phyloP scores from a whole-genome alignment of 2,888 invertebrate species.

The Eupsilia transversa region DNA sequence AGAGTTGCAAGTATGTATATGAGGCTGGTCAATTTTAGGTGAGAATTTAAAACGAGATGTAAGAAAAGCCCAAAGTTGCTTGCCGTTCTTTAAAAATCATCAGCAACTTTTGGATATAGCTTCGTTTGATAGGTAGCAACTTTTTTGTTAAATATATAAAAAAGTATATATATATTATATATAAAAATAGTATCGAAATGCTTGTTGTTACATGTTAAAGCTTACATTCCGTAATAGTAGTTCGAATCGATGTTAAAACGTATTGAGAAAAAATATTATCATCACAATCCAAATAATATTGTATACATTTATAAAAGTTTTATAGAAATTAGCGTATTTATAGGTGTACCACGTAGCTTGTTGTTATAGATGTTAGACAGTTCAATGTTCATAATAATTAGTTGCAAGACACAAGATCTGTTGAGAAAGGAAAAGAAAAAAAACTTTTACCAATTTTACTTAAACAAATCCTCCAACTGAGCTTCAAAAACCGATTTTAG shows the following conservation, averaged over 20 bases:
- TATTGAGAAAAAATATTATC: slow-evolving; percentile 68
- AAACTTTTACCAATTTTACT: slow-evolving; percentile 54
- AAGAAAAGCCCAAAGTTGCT: slow-evolving; percentile 56
- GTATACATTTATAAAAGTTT: slow-evolving; percentile 88
- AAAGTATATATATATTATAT: slow-evolving; percentile 49
- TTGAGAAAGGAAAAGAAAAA: slow-evolving; percentile 58
- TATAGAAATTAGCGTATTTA: slow-evolving; percentile 78
- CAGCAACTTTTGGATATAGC: slow-evolving; percentile 53
- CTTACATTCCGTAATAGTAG: slow-evolving; percentile 80
- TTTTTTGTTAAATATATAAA: slow-evolving; percentile 60
- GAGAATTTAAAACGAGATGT: slow-evolving; percentile 65
- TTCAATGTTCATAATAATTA: slow-evolving; percentile 75
- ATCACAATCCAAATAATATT: slow-evolving; percentile 77
- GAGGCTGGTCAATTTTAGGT: slow-evolving; percentile 85
- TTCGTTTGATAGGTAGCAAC: slow-evolving; percentile 57
- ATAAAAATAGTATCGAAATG: slow-evolving; percentile 68
- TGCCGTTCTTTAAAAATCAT: slow-evolving; percentile 55
- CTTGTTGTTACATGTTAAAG: slow-evolving; percentile 85
- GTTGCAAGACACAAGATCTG: slow-evolving; percentile 70
- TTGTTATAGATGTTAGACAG: slow-evolving; percentile 84
- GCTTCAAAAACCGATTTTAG: slow-evolving; percentile 85
- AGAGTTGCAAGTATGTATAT: slow-evolving; percentile 62
- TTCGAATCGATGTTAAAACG: slow-evolving; percentile 80
- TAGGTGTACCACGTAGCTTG: slow-evolving; percentile 79
- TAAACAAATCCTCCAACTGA: slow-evolving; percentile 74